Conservation (phyloP, 2,797 vertebrate species). For the Sebastes baramenuke region DNA sequence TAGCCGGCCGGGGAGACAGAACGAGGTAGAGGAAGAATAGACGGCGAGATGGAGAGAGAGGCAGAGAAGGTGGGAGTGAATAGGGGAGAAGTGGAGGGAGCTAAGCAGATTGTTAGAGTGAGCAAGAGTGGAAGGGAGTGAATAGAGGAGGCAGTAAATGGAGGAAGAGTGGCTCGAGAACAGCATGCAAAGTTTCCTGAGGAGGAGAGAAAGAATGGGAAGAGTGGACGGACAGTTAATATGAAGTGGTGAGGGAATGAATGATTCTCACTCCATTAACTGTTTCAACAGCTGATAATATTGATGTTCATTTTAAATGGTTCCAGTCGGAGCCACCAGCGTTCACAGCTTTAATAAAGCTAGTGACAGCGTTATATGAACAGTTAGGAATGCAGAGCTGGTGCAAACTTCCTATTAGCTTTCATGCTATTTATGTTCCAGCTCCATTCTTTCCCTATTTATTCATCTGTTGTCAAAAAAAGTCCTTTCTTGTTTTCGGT, state of each 20-base stretch:
- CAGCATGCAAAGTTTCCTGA: slow-evolving; percentile 52
- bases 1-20: slow-evolving; percentile 69
- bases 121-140: slow-evolving; percentile 59
- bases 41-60: slow-evolving; percentile 28
- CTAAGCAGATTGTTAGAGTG: slow-evolving; percentile 65
- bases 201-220: slow-evolving; percentile 16
- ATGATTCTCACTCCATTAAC: slow-evolving; percentile 35
- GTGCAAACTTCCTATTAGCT: neutral
- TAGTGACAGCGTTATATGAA: neutral
- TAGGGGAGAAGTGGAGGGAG: slow-evolving; percentile 36
- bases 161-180: slow-evolving; percentile 53
- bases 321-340: neutral
- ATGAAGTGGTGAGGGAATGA: slow-evolving; percentile 16
- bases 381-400: neutral
- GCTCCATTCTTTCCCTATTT: neutral
- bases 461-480: slow-evolving; percentile 6
- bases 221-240: slow-evolving; percentile 12
- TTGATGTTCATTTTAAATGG: neutral
- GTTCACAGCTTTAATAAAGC: neutral
- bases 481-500: neutral
- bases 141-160: slow-evolving; percentile 62
- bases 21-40: slow-evolving; percentile 67
- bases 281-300: neutral
- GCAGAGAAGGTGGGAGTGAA: slow-evolving; percentile 47
- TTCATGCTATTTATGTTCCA: neutral